Percentiles rank a stretch among this genome's conserved stretches.
Conservation (phyloP, 53 echinoderm and acorn worm genomes). For the Holothuria scabra region DNA sequence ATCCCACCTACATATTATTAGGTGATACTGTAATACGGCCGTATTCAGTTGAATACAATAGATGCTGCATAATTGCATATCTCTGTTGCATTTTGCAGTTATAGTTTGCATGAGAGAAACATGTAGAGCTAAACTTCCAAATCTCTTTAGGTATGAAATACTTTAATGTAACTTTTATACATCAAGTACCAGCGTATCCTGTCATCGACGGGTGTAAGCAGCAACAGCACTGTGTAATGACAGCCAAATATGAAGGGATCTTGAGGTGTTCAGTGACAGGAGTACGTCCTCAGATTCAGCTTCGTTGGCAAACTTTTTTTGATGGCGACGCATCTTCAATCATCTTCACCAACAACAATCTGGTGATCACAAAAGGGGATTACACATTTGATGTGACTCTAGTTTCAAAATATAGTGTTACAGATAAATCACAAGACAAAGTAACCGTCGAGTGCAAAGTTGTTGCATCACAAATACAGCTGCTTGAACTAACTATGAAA, state of each 20-base stretch:
- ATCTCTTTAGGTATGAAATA: too few relatives aligned
- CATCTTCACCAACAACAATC: background rate
- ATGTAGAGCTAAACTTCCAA: too few relatives aligned
- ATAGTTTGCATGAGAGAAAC: too few relatives aligned
- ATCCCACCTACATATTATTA: too few relatives aligned
- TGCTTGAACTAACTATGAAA: background rate
- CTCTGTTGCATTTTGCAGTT: too few relatives aligned
- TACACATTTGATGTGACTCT: background rate
- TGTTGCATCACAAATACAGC: background rate
- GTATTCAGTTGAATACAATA: too few relatives aligned
- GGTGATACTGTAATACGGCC: too few relatives aligned
- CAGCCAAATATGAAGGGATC: background rate
- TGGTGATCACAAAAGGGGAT: background rate
- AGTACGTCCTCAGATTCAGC: constrained; percentile 4
- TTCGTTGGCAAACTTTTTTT: background rate
- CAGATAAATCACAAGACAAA: background rate
- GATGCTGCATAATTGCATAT: too few relatives aligned
- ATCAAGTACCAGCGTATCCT: constrained; percentile 13
- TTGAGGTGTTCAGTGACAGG: background rate
- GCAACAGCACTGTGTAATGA: constrained; percentile 15
- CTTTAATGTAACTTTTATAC: background rate
- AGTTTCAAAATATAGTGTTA: background rate
- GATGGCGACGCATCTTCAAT: background rate
- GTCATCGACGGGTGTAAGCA: constrained; percentile 6
- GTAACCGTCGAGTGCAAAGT: background rate